phyloP scores from a whole-genome alignment of 1,140 invertebrate genomes.

The Dreissena rostriformis region DNA sequence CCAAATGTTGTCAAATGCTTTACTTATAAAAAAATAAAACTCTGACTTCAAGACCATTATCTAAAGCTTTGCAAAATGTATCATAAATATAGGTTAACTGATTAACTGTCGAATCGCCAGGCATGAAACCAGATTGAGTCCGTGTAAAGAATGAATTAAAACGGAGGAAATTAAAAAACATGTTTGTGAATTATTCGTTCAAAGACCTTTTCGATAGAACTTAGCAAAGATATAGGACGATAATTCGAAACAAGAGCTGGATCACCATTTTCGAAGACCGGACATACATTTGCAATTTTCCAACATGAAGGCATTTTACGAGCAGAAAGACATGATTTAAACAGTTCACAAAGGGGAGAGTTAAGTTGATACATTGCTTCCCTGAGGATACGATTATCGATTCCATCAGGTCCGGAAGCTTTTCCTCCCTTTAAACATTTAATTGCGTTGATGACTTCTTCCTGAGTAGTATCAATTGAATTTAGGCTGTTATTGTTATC shows the following conservation, averaged over 20 bases:
- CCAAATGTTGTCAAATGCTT: conserved; percentile 50
- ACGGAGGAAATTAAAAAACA: not conserved
- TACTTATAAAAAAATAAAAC: not conserved
- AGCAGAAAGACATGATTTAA: conserved; percentile 21
- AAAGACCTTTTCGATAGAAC: not conserved
- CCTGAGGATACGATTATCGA: conserved; percentile 30
- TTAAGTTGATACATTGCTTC: not conserved
- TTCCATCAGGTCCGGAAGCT: conserved; percentile 23
- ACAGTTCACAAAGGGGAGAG: conserved; percentile 2
- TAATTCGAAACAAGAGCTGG: conserved; percentile 11
- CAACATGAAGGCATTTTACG: not conserved
- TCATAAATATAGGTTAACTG: too few species aligned
- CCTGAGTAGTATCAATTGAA: not conserved
- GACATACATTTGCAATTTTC: conserved; percentile 9
- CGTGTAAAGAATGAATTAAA: not conserved
- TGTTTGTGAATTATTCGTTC: not conserved
- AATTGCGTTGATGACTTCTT: not conserved
- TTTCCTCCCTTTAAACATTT: conserved; percentile 8
- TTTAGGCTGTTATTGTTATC: not conserved
- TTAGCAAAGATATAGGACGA: conserved; percentile 9
- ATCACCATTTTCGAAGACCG: not conserved
- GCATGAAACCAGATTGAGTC: too few species aligned
- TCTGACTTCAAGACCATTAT: too few species aligned
- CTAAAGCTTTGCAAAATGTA: too few species aligned
- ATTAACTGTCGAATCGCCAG: too few species aligned